Conservation (phyloP, 2,113 vertebrate genomes). For the Anoura caudifer region DNA sequence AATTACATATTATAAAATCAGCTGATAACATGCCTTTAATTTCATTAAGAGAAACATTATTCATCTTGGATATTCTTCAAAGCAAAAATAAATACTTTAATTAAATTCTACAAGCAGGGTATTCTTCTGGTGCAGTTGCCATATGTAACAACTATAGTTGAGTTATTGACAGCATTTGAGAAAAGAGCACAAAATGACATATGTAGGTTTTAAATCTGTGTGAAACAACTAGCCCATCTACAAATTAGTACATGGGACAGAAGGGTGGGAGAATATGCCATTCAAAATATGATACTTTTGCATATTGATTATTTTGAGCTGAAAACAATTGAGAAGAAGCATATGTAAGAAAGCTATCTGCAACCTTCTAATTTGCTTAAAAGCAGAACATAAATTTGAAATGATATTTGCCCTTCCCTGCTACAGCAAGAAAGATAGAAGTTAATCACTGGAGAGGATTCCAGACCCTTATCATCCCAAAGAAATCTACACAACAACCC, state of each 20-base stretch:
- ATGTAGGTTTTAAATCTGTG: background rate
- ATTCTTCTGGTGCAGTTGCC: background rate
- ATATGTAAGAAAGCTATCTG: background rate
- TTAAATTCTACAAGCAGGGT: constrained; percentile 1
- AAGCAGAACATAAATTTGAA: background rate
- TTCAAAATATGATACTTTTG: background rate
- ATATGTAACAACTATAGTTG: background rate
- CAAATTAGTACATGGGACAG: background rate
- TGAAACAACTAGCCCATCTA: background rate
- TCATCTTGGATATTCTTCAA: constrained; percentile 12
- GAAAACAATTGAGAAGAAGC: background rate
- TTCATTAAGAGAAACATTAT: constrained; percentile 45
- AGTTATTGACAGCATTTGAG: background rate
- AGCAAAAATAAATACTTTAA: constrained; percentile 53
- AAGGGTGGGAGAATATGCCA: background rate
- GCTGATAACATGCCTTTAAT: background rate
- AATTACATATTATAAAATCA: constrained; percentile 35
- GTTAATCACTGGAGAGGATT: background rate
- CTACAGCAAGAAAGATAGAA: background rate
- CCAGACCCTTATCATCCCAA: background rate
- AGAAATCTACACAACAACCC: background rate
- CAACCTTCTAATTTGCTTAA: background rate
- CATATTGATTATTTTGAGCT: background rate
- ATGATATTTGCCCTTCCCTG: background rate
- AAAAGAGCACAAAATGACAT: background rate